Evolutionary conservation across 2,113 vertebrate species (phyloP).

Genomic region (Ariopsis seemanni): DNA sequence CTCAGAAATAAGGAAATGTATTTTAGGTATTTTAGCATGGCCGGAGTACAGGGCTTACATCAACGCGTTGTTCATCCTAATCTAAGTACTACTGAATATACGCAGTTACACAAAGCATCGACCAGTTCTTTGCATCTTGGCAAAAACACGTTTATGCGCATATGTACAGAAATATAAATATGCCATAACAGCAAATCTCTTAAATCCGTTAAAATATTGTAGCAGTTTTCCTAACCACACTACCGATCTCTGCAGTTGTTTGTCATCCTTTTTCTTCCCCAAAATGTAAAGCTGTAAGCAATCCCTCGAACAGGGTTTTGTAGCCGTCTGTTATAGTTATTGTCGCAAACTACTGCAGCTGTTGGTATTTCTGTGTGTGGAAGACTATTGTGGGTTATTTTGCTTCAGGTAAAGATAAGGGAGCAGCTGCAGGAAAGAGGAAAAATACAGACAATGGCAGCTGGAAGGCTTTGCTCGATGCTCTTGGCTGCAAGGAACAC

Average conservation of each 20-base stretch:
- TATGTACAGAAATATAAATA: not conserved
- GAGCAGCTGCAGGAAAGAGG: not conserved
- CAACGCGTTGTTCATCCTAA: not conserved
- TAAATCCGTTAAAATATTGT: not conserved
- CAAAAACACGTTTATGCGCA: not conserved
- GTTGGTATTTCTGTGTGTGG: not conserved
- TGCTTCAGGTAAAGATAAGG: not conserved
- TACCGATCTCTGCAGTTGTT: not conserved
- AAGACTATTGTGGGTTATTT: not conserved
- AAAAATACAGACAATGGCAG: constrained; percentile 19
- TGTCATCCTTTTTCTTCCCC: not conserved
- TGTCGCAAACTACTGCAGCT: not conserved
- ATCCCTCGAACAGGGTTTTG: not conserved
- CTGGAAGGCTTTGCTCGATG: constrained; percentile 22
- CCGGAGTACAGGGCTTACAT: not conserved
- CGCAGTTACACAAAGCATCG: not conserved
- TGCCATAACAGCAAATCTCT: not conserved
- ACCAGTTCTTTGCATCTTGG: not conserved
- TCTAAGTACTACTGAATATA: not conserved
- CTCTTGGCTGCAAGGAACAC: constrained; percentile 32
- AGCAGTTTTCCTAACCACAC: not conserved
- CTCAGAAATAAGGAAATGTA: not conserved
- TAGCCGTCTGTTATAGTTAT: not conserved
- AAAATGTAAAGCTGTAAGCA: constrained; percentile 1
- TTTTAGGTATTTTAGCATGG: not conserved